Percentiles rank a stretch among this genome's conserved stretches.
Evolutionary conservation across 1,140 invertebrate species (phyloP).

Genomic region (Saxidomus purpurata): DNA sequence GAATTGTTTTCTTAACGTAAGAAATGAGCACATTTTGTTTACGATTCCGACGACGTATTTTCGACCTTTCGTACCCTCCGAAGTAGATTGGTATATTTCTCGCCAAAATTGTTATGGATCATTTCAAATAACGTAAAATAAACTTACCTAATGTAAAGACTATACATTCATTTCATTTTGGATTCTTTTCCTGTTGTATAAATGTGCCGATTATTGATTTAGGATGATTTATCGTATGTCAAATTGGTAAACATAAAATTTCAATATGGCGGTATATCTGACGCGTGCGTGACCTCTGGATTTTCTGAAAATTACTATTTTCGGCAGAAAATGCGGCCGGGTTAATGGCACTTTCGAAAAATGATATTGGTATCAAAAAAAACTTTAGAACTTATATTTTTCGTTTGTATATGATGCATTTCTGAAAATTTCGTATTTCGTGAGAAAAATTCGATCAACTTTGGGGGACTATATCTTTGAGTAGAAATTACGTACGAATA

Average conservation of each 20-base stretch:
- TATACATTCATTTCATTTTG: background rate
- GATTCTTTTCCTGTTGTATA: background rate
- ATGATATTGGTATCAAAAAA: conserved; percentile 8
- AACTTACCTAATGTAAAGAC: background rate
- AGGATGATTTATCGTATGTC: background rate
- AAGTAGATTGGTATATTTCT: background rate
- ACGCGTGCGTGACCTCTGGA: background rate
- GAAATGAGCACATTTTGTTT: background rate
- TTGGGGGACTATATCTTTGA: conserved; percentile 11
- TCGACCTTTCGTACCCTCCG: background rate
- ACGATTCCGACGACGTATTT: background rate
- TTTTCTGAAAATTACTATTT: background rate
- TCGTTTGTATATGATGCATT: background rate
- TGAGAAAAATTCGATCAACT: background rate
- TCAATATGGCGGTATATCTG: background rate
- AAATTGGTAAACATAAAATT: background rate
- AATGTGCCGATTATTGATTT: background rate
- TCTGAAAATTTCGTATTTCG: background rate
- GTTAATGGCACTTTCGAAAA: background rate
- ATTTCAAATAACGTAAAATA: background rate
- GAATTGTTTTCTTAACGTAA: background rate
- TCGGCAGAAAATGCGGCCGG: background rate
- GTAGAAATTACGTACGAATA: background rate
- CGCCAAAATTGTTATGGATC: background rate
- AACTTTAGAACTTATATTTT: background rate